Evolutionary conservation across 1,140 invertebrate species (phyloP).

Genomic region (Diprion similis): DNA sequence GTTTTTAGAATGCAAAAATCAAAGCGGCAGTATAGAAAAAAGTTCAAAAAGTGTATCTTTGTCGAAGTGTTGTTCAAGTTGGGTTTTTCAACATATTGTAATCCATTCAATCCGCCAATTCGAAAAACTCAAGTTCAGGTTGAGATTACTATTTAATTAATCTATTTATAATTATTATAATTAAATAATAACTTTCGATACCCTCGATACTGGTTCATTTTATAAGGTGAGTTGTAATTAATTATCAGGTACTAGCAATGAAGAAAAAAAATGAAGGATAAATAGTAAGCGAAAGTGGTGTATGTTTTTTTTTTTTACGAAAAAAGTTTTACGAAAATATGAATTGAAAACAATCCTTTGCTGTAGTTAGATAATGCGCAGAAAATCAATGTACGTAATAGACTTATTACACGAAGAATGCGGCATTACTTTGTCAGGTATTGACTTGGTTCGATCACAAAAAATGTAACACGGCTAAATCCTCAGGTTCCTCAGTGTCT

Average conservation of each 20-base stretch:
- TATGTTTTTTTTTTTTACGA: no score
- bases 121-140: no score
- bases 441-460: constrained; percentile 34
- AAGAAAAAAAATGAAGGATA: background rate
- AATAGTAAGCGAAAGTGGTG: background rate
- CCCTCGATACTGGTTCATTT: background rate
- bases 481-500: constrained; percentile 33
- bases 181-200: no score
- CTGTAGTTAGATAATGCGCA: background rate
- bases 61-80: no score
- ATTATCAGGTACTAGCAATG: background rate
- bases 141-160: no score
- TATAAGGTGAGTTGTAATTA: background rate
- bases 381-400: background rate
- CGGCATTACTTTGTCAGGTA: constrained; percentile 19
- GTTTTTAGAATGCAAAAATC: no score
- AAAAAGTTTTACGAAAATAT: background rate
- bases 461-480: constrained; percentile 33
- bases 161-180: no score
- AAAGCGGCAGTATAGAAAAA: no score
- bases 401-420: constrained; percentile 1
- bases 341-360: background rate
- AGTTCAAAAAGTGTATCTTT: no score
- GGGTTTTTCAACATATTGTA: no score
- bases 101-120: no score